phyloP scores from a whole-genome alignment of 2,888 invertebrate genomes.

The Coelinius sp. region DNA sequence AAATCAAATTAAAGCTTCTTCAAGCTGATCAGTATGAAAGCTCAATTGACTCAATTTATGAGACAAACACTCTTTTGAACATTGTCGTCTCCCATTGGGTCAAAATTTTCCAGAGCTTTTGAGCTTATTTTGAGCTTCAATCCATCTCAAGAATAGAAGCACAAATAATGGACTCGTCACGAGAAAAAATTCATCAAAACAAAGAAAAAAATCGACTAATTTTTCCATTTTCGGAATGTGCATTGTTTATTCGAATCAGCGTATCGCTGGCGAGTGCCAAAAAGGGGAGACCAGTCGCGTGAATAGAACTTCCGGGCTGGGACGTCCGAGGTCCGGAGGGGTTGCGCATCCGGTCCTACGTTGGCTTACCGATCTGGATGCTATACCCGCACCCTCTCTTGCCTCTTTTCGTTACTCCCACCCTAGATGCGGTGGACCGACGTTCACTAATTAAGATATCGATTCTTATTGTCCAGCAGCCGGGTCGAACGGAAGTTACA shows the following conservation, averaged over 20 bases:
- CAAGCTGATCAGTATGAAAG: no score
- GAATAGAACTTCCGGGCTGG: slow-evolving; percentile 70
- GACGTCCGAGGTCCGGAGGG: slow-evolving; percentile 67
- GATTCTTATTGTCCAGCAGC: slow-evolving; percentile 67
- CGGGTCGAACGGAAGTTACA: slow-evolving; percentile 58
- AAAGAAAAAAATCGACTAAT: not conserved
- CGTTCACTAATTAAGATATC: slow-evolving; percentile 70
- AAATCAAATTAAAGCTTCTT: no score
- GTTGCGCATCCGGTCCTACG: slow-evolving; percentile 69
- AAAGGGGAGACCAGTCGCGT: slow-evolving; percentile 52
- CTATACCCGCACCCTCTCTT: slow-evolving; percentile 18
- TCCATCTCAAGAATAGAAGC: no score
- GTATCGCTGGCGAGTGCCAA: slow-evolving; percentile 15
- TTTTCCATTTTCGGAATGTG: slow-evolving; percentile 1
- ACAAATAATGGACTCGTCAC: no score
- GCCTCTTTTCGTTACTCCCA: slow-evolving; percentile 43
- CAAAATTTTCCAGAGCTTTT: no score
- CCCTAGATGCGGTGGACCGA: slow-evolving; percentile 48
- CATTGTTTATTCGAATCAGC: slow-evolving; percentile 16
- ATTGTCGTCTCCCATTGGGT: no score
- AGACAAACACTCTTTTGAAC: no score
- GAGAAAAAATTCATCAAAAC: not conserved
- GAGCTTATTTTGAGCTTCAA: no score
- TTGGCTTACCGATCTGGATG: slow-evolving; percentile 23
- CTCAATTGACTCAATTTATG: no score